Percentiles rank a stretch among this genome's conserved stretches.
phyloP scores from a whole-genome alignment of 2,888 invertebrate species.

The Terebella lapidaria region DNA sequence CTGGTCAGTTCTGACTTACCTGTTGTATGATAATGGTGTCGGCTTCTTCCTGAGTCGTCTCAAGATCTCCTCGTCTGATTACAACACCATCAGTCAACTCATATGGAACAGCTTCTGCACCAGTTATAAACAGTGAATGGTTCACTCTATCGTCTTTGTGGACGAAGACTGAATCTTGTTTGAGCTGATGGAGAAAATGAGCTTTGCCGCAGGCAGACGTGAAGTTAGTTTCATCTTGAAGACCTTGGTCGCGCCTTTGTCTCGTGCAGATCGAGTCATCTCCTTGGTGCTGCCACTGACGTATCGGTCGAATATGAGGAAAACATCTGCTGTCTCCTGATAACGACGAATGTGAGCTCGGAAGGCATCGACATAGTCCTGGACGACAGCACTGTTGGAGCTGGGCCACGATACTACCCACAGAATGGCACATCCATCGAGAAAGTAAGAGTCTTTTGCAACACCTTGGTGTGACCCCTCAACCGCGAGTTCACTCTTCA shows the following conservation, averaged over 20 bases:
- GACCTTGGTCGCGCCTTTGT: not conserved
- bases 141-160: not conserved
- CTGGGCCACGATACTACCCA: constrained; percentile 1
- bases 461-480: constrained; percentile 1
- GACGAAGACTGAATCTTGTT: not conserved
- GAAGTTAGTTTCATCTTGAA: constrained; percentile 1
- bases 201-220: constrained; percentile 1
- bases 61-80: not conserved
- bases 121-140: not conserved
- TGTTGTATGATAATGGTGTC: not conserved
- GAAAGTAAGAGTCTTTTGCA: constrained; percentile 1
- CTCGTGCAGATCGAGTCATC: not conserved
- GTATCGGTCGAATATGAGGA: constrained; percentile 5
- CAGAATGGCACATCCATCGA: constrained; percentile 6
- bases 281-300: not conserved
- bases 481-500: constrained; percentile 2
- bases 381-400: not conserved
- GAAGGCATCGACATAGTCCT: constrained; percentile 7
- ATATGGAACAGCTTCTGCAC: not conserved
- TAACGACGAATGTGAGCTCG: not conserved
- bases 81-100: not conserved
- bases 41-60: constrained; percentile 1
- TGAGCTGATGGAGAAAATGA: not conserved
- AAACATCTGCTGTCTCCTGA: not conserved
- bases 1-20: not conserved